Evolutionary conservation across 30 jellyfish, hydroid and myxozoan species (phyloP).

Genomic region (Turritopsis rubra): DNA sequence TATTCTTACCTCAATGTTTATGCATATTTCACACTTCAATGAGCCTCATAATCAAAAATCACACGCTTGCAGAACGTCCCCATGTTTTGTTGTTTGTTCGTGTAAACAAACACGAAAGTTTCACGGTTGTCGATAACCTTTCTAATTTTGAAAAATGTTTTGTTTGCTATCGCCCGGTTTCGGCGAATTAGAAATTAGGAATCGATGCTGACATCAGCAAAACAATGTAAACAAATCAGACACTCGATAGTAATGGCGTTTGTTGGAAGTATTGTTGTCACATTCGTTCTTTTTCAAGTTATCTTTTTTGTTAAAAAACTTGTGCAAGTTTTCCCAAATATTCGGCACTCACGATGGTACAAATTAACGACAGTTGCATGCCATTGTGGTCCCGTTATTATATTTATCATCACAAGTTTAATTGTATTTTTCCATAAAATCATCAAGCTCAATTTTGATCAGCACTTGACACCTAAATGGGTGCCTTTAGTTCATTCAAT

Average conservation of each 20-base stretch:
- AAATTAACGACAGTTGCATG: slow-evolving; percentile 6
- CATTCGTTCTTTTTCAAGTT: slow-evolving; percentile 17
- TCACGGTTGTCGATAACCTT: slow-evolving; percentile 11
- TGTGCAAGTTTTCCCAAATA: slow-evolving; percentile 5
- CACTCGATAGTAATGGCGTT: neutral
- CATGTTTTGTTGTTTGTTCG: slow-evolving; percentile 37
- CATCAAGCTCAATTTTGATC: slow-evolving; percentile 24
- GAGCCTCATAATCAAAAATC: slow-evolving; percentile 28
- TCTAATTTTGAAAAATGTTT: neutral
- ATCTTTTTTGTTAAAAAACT: slow-evolving; percentile 26
- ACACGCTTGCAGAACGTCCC: slow-evolving; percentile 40
- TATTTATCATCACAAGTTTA: slow-evolving; percentile 24
- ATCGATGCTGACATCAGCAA: neutral
- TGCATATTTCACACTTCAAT: slow-evolving; percentile 31
- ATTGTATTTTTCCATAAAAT: slow-evolving; percentile 38
- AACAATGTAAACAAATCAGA: slow-evolving; percentile 26
- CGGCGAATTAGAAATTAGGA: neutral
- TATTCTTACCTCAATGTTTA: slow-evolving; percentile 30
- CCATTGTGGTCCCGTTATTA: slow-evolving; percentile 36
- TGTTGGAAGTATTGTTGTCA: slow-evolving; percentile 13
- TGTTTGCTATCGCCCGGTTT: neutral
- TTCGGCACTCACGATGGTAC: slow-evolving; percentile 28
- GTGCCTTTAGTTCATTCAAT: slow-evolving; percentile 20
- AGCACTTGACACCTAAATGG: slow-evolving; percentile 30
- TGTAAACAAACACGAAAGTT: slow-evolving; percentile 26